Conservation (phyloP, 2,113 vertebrate species). For the Mustelus asterias region DNA sequence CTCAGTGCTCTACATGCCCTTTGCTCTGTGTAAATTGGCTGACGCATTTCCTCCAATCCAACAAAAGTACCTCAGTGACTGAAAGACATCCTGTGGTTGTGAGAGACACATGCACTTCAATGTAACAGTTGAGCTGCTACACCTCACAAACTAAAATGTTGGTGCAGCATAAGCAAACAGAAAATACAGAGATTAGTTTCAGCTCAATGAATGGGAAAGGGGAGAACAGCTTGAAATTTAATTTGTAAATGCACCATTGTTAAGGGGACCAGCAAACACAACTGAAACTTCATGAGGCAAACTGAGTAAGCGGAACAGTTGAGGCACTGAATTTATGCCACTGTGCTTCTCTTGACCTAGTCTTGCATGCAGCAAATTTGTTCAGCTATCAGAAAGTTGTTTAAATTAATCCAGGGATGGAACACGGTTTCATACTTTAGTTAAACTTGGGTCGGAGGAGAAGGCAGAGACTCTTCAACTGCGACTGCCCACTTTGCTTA, state of each 20-base stretch:
- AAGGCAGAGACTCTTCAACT: background rate
- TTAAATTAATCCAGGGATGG: background rate
- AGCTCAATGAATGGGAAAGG: background rate
- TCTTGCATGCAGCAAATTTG: background rate
- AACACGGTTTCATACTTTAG: background rate
- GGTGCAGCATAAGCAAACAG: background rate
- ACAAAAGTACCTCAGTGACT: background rate
- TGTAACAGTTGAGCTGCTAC: background rate
- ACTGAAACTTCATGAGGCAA: background rate
- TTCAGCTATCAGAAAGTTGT: background rate
- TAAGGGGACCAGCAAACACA: background rate
- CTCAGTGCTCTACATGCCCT: background rate
- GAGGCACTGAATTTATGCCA: background rate
- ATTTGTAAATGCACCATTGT: background rate
- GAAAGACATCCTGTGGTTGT: background rate
- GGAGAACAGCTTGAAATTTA: background rate
- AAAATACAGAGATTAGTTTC: background rate
- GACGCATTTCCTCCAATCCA: background rate
- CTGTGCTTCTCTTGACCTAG: background rate
- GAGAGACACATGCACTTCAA: background rate
- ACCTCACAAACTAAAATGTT: background rate
- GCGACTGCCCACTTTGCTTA: background rate
- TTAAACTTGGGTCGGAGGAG: background rate
- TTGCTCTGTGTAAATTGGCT: background rate
- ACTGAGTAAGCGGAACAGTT: background rate